Evolutionary conservation across 2,113 vertebrate species (phyloP), one percentile per base, ranked within the genome.

Genomic region (Lepus timidus): DNA sequence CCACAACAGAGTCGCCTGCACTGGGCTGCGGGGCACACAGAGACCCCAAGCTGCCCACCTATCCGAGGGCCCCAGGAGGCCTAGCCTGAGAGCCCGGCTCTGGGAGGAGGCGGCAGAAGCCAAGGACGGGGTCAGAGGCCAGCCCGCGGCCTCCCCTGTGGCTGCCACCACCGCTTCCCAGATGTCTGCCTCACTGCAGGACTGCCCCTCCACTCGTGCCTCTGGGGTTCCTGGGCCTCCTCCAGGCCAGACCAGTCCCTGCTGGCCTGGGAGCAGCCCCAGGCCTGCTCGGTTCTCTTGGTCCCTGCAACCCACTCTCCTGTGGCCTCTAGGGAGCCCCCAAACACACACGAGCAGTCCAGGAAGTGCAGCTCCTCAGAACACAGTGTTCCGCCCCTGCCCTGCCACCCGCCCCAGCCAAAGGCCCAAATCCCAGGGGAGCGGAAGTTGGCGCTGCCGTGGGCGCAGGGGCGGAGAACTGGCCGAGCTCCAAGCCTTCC

Each of bases 281-380:
- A 6, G 82, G 75, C 76, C 31, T 27, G 62, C n/a, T 39, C n/a
- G 10, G 62, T 52, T 55, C 64, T 9, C 27, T 16, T 58, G 16
- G 67, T 64, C 16, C 52, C 31, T 16, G 10, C 65, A 70, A 62
- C 80, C 52, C 65, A 84, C 71, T 55, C 62, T n/a, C 23, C 36
- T 27, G 4, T 1, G 67, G 55, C 82, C 93, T 67, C 85, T 19
- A 7, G 16, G 95, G 90, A 96, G 39, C 73, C 95, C 92, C 97
- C 52, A 31, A 51, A 89, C 8, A 33, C 87, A 82, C 33, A 61
- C 23, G 16, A 49, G 51, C 33, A 3, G 64, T 76, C 79, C 96
- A 96, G 95, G 96, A 97, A 97, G 92, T 52, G 4, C 22, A 14
- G 70, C 58, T 93, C 88, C 81, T 94, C 86, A 31, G 79, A 95